Conservation (phyloP, 2,888 invertebrate genomes). For the Rambutsinella grinnellia region DNA sequence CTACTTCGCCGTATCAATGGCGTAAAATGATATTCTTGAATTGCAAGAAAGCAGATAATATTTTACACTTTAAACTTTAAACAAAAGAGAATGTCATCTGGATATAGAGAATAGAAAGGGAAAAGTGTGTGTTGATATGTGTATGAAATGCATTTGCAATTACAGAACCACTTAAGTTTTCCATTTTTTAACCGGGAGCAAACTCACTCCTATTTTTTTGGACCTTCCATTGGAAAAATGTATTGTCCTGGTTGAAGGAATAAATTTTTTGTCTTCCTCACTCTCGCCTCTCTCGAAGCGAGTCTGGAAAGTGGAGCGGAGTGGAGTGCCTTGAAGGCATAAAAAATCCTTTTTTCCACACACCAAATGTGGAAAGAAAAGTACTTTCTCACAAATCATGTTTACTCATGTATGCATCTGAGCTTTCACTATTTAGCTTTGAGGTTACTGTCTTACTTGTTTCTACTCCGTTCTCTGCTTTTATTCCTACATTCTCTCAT, state of each 20-base stretch:
- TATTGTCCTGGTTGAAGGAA: too few species aligned
- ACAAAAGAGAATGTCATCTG: too few species aligned
- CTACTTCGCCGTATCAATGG: not conserved
- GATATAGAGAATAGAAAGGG: too few species aligned
- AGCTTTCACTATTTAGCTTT: not conserved
- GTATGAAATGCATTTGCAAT: too few species aligned
- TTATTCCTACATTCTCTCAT: not conserved
- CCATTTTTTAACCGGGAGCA: too few species aligned
- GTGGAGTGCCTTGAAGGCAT: constrained; percentile 31
- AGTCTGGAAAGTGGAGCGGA: not conserved
- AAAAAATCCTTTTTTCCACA: constrained; percentile 16
- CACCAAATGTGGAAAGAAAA: not conserved
- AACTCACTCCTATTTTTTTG: too few species aligned
- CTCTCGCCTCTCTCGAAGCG: too few species aligned
- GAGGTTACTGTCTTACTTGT: not conserved
- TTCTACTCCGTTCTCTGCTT: not conserved
- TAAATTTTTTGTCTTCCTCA: too few species aligned
- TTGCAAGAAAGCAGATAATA: not conserved
- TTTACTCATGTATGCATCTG: constrained; percentile 15
- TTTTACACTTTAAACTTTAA: too few species aligned
- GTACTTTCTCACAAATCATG: constrained; percentile 54
- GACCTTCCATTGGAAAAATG: too few species aligned
- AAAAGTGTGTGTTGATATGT: too few species aligned
- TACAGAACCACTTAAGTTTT: too few species aligned
- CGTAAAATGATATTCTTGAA: not conserved